Evolutionary conservation across 1,140 invertebrate genomes (phyloP), one percentile per base, ranked within the genome.

Genomic region (Macrobrachium nipponense): DNA sequence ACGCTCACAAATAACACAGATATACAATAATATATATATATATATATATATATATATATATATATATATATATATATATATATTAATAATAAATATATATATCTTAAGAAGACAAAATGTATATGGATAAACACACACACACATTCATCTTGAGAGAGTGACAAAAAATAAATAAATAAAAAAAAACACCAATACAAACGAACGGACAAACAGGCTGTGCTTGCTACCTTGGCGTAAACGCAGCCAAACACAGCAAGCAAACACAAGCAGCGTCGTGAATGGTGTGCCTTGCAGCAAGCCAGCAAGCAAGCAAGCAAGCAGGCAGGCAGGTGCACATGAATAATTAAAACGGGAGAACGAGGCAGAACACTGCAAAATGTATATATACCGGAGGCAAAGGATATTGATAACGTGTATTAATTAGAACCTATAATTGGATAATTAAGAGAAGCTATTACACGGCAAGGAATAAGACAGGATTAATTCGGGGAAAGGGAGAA

Each of bases 11-110:
- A 68, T 27, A 68, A 8, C 17, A 68, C 17, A 8, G 6, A 68
- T 27, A 68, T 27, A 68, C 17, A 68, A 68, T 27, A 68, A 68
- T 27, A 68, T 27, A 68, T 27, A 68, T 27, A 68, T 27, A 68
- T 27, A 8, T 27, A 36, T 36, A 68, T 27, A 68, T 27, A 8
- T 27, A 68, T 27, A 8, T 27, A 68, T 27, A 68, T 27, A 68
- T 27, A 68, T 27, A 68, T 27, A 68, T 27, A 68, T 27, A 68
- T 27, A 68, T 27, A 68, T 27, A 68, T 27, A 68, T 27, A 8
- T 27, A 8, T 27, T 17, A 8, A 68, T 27, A 68, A 68, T 27
- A 68, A 8, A 68, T 27, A 68, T 27, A 68, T 27, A 8, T 27
- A 8, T 27, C 27, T 1, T 36, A 36, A 1, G 4, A 36, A 36